A percentile compares a stretch with the other conserved stretches of the same genome.
phyloP scores from a whole-genome alignment of 2,888 invertebrate genomes.

The Drosophila dives region DNA sequence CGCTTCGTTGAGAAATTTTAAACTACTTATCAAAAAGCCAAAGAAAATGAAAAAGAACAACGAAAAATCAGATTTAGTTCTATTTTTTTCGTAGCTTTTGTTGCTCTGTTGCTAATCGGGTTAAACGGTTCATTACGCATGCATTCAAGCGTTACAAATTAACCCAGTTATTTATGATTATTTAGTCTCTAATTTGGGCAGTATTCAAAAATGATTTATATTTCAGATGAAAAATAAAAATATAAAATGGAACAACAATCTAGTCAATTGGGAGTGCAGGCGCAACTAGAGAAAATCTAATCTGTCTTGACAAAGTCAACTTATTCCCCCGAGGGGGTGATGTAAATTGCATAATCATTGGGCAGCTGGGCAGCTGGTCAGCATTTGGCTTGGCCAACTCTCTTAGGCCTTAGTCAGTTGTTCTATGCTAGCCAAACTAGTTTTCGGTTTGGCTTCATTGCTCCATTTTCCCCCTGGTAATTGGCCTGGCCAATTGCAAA shows the following conservation, averaged over 20 bases:
- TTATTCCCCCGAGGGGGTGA: conserved; percentile 24
- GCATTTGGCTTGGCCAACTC: conserved; percentile 35
- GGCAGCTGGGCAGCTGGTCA: conserved; percentile 56
- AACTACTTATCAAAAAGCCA: conserved; percentile 37
- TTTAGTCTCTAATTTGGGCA: conserved; percentile 57
- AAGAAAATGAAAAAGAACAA: conserved; percentile 11
- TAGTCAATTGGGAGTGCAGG: conserved; percentile 2
- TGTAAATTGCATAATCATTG: conserved; percentile 75
- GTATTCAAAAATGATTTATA: conserved; percentile 66
- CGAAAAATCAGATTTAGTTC: conserved; percentile 15
- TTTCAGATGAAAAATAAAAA: conserved; percentile 7
- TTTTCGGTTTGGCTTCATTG: conserved; percentile 46
- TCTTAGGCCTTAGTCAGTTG: conserved; percentile 22
- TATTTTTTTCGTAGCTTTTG: conserved; percentile 1
- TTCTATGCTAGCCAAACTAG: conserved; percentile 51
- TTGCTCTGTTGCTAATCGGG: conserved; percentile 56
- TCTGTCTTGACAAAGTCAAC: conserved; percentile 19
- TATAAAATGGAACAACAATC: conserved; percentile 3
- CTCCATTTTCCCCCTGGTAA: conserved; percentile 66
- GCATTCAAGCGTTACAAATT: conserved; percentile 80
- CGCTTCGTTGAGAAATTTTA: conserved; percentile 45
- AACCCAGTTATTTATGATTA: conserved; percentile 81
- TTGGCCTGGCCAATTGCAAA: conserved; percentile 68
- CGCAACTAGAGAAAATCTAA: not conserved
- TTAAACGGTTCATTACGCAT: conserved; percentile 77